Conservation (phyloP, 2,113 vertebrate species). For the Pavo muticus region DNA sequence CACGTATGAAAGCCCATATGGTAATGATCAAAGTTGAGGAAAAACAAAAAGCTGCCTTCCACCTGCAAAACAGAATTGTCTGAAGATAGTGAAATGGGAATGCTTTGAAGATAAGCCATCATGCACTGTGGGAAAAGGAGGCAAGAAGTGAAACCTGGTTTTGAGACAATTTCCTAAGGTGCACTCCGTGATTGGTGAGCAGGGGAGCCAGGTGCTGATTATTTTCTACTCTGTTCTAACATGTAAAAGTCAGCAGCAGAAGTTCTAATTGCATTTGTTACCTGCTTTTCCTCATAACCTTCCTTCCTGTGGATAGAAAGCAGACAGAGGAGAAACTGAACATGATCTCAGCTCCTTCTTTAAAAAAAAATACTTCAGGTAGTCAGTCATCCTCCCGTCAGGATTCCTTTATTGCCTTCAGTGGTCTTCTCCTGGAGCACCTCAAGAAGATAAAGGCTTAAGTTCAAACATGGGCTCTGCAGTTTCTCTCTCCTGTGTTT, state of each 20-base stretch:
- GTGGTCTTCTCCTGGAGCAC: background rate
- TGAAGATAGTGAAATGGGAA: constrained; percentile 67
- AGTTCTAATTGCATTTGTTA: constrained; percentile 14
- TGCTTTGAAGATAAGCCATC: constrained; percentile 74
- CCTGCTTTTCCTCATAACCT: background rate
- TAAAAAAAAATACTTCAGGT: background rate
- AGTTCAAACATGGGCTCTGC: background rate
- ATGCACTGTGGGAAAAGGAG: constrained; percentile 59
- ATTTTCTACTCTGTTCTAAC: constrained; percentile 50
- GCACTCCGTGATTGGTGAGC: constrained; percentile 39
- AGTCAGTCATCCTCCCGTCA: background rate
- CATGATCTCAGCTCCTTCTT: background rate
- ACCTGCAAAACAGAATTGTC: constrained; percentile 67
- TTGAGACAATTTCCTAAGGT: constrained; percentile 53
- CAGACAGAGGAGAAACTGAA: background rate
- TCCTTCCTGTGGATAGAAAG: background rate
- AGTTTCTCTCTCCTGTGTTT: background rate
- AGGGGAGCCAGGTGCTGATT: constrained; percentile 57
- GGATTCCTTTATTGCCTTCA: background rate
- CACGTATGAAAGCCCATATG: constrained; percentile 43
- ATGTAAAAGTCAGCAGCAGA: constrained; percentile 16
- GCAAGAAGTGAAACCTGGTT: constrained; percentile 50
- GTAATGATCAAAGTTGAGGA: constrained; percentile 52
- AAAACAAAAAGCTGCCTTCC: constrained; percentile 62
- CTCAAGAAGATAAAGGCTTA: background rate